phyloP scores from a whole-genome alignment of 2,797 vertebrate species.

The Cercopithecus neglectus region DNA sequence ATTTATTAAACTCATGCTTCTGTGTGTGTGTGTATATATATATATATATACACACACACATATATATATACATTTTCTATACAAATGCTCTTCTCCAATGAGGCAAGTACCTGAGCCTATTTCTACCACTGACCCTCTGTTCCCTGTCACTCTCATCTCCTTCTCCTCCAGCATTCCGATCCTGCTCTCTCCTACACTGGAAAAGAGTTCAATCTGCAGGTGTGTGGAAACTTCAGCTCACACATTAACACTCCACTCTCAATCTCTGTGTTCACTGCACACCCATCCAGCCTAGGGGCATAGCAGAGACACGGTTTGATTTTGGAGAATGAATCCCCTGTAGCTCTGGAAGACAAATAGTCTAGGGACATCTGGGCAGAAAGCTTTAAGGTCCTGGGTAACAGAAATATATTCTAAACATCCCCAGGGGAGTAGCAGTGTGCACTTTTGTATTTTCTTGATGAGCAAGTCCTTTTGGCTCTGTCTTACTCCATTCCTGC shows the following conservation, averaged over 20 bases:
- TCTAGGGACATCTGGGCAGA: not conserved
- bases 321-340: not conserved
- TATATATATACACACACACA: no score
- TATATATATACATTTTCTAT: not conserved
- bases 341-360: not conserved
- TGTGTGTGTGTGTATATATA: fast-evolving
- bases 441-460: not conserved
- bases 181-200: not conserved
- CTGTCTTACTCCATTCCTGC: not conserved
- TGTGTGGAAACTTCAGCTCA: not conserved
- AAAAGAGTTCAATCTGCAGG: not conserved
- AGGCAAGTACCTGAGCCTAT: not conserved
- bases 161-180: not conserved
- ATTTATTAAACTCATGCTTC: not conserved
- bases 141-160: not conserved
- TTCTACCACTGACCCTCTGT: not conserved
- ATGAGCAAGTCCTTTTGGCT: not conserved
- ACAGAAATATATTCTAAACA: not conserved
- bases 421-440: not conserved
- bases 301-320: not conserved
- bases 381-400: not conserved
- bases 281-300: not conserved
- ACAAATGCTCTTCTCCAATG: not conserved
- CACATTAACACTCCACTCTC: not conserved
- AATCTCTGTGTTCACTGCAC: no score